Base-by-base conservation (phyloP, 2,888 invertebrate species). In the Penaeus monodon region DNA sequence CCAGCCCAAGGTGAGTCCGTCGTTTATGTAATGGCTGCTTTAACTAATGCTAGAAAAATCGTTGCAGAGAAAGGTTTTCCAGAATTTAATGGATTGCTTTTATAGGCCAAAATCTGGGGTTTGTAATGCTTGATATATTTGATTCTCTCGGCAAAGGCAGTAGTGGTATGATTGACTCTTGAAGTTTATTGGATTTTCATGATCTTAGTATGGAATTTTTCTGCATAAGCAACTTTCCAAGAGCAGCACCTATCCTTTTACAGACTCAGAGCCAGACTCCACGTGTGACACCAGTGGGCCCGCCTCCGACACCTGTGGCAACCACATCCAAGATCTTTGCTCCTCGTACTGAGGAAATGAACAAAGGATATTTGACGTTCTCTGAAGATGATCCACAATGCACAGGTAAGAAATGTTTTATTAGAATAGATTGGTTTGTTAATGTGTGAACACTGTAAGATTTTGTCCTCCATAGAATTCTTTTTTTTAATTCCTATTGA, bases 291-390 rank as follows among this genome's bases (percentile, higher is more conserved):
- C 64, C 83, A 64, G 79, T 65, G 33, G n/a, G 68, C 49, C 84
- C 29, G 68, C 76, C 38, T 44, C 87, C 82, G 24, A 77, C 85
- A 20, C 81, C 86, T n/a, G 86, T 86, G 92, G 95, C 95, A 85
- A 95, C 95, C 90, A 95, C 96, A 89, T 94, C 95, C 91, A 95
- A 95, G 91, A 95, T 96, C 92, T 96, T 97, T 92, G 95, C 95
- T 90, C 96, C 96, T 64, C 94, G 96, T 93, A 96, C 96, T 91
- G 95, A 97, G 94, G 97, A 97, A 93, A 98, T 98, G 97, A 97
- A 96, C 94, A 96, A 96, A 93, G 97, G 96, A 93, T 98, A 96
- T 94, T 94, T 97, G 92, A 96, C 95, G 93, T 97, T 96, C 93
- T 95, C 96, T 91, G 96, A 96, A 92, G 96, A 96, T 93, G 95